Evolutionary conservation across 2,113 vertebrate genomes (phyloP), one percentile per base, ranked within the genome.

Genomic region (Mesocricetus auratus): DNA sequence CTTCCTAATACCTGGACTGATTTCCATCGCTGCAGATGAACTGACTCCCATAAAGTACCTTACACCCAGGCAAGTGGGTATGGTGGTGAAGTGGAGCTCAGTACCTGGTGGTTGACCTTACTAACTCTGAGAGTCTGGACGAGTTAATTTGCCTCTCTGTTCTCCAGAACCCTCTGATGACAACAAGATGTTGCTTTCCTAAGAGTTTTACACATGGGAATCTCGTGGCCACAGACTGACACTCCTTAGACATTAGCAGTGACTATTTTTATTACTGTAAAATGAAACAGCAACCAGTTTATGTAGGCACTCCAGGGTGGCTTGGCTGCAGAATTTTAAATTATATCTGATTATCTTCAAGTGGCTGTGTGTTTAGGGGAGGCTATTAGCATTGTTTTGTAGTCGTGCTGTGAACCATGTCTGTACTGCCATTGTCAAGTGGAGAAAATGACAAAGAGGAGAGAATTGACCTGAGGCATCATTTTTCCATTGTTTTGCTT

Each of bases 211-310:
- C 24, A 83, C 29, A 12, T 12, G 39, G 75, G 86, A 74, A 10
- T 21, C 53, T 45, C 83, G 47, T n/a, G n/a, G 89, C 42, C 42
- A 47, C 29, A n/a, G 36, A 78, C 2, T 69, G 71, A 45, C 36
- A 39, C 45, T 95, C 86, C 68, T 5, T 64, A 92, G 47, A 86
- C 50, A 58, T 89, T 86, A 77, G 42, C 11, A 12, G 73, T 87
- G 56, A 86, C 71, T 90, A 24, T 94, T 87, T 95, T 93, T 90
- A 24, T 88, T 88, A 88, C 53, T 47, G 45, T 90, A 68, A 95
- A 90, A 66, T 85, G 60, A 95, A 88, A 50, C 50, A 29, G 53
- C 33, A 22, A 24, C 53, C 89, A 24, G 71, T 64, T 86, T 90
- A 82, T 56, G 1, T 79, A 74, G 58, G 33, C 39, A 69, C n/a